Evolutionary conservation across 2,888 invertebrate species (phyloP), one percentile per base, ranked within the genome.

Genomic region (Drosophila rubida): DNA sequence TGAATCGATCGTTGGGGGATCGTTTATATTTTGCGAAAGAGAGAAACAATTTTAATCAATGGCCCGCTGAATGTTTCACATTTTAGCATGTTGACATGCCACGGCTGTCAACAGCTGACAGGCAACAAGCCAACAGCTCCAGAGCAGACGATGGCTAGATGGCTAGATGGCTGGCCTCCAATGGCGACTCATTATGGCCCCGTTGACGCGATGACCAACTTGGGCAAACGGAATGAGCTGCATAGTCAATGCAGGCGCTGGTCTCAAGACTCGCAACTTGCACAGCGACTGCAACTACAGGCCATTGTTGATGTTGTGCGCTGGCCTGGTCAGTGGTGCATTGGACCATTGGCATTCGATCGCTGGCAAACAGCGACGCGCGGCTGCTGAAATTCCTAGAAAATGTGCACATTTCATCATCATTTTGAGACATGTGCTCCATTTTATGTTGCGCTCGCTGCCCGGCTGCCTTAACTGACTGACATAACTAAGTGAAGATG

Each of bases 391-490:
- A 79, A 79, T 90, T 90, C 90, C 81, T 82, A 80, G 90, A 90
- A 90, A 83, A 83, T 87, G 82, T 81, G 78, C 80, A 75, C 88
- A 80, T 88, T 89, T 89, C 85, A 89, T 90, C 89, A 89, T 89
- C 89, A 88, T 89, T 89, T 89, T 83, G 77, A 90, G 87, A 88
- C 87, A 89, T 89, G 90, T 90, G 90, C 89, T 90, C 90, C 88
- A 90, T 81, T 89, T 90, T 77, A 79, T 75, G 84, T 69, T 79
- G 11, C 5, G 67, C 63, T 32, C 5, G 67, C 63, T 22, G 55
- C 45, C 23, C n/a, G 14, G 61, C 65, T 53, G 85, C 88, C 84
- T 87, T 88, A 84, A 84, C 88, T 86, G 83, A 84, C 83, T 85
- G 84, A 85, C 88, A 85, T 85, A 85, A 88, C 84, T 85, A 87